These are phyloP conservation scores for Nyctereutes procyonoides DNA, from an alignment of 2,113 vertebrate species.

Conservation along the genomic window DNA sequence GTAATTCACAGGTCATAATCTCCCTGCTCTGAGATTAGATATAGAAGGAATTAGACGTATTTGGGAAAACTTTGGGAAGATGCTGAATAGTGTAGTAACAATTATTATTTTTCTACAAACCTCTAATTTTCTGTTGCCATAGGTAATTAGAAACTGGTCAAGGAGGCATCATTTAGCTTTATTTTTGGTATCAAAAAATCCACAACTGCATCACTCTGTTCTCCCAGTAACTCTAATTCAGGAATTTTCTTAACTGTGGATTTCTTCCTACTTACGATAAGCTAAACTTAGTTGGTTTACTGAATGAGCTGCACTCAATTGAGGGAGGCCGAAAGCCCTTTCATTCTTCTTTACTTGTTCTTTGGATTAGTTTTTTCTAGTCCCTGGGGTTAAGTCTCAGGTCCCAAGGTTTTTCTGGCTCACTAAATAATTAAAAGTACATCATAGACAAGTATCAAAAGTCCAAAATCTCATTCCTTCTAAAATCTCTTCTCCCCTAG, in stretches of 20 bases:
- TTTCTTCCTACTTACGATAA: not conserved
- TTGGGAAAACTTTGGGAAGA: not conserved
- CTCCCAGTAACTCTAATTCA: not conserved
- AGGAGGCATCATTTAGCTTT: not conserved
- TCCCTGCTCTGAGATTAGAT: not conserved
- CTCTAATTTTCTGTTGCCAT: not conserved
- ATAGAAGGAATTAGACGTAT: not conserved
- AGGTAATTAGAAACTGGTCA: constrained; percentile 3
- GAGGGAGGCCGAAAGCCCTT: not conserved
- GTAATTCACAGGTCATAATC: not conserved
- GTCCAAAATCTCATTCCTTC: not conserved
- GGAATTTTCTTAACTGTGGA: not conserved
- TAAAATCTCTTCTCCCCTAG: not conserved
- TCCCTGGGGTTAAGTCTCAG: not conserved
- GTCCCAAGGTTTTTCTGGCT: not conserved
- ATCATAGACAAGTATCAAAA: not conserved
- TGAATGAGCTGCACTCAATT: constrained; percentile 17
- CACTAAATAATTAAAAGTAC: constrained; percentile 8
- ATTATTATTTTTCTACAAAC: not conserved
- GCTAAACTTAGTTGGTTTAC: constrained; percentile 40
- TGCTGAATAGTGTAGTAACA: not conserved
- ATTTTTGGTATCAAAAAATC: not conserved
- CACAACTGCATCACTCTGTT: not conserved
- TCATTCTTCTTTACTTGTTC: not conserved
- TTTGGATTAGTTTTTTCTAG: constrained; percentile 30